Conservation (phyloP, 2,888 invertebrate species). For the Iphiclides podalirius region DNA sequence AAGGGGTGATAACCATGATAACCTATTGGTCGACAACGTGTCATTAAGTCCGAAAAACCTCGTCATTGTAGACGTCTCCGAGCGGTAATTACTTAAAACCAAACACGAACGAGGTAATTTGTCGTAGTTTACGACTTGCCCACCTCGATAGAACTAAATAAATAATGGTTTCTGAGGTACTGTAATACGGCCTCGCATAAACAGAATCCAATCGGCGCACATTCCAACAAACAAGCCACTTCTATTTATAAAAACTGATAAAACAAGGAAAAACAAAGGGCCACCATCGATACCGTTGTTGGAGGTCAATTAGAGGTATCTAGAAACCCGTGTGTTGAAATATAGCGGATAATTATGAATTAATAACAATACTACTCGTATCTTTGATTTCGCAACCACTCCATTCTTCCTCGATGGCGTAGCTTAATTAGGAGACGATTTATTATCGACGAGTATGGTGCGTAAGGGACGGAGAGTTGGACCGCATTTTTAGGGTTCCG, state of each 20-base stretch:
- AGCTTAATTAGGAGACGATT: neutral
- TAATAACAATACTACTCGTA: slow-evolving; percentile 32
- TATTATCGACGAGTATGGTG: neutral
- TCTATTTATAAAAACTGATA: slow-evolving; percentile 32
- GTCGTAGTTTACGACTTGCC: too few species aligned
- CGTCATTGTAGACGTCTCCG: too few species aligned
- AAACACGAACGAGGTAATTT: too few species aligned
- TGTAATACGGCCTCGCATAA: too few species aligned
- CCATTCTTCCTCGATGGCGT: slow-evolving; percentile 19
- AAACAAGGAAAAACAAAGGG: slow-evolving; percentile 42
- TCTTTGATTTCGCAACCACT: slow-evolving; percentile 17
- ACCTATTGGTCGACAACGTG: too few species aligned
- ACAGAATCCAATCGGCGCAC: too few species aligned
- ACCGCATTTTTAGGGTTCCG: too few species aligned
- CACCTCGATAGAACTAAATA: too few species aligned
- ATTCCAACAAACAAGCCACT: slow-evolving; percentile 24
- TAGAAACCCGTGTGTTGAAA: slow-evolving; percentile 30
- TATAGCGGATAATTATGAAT: slow-evolving; percentile 47
- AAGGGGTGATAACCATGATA: too few species aligned
- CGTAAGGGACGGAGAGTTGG: neutral
- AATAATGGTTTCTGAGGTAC: too few species aligned
- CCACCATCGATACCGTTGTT: slow-evolving; percentile 33
- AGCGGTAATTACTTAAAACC: too few species aligned
- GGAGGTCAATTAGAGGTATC: slow-evolving; percentile 37
- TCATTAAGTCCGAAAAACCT: too few species aligned